phyloP scores from a whole-genome alignment of 2,113 vertebrate genomes.

The Sarotherodon lohbergeri region DNA sequence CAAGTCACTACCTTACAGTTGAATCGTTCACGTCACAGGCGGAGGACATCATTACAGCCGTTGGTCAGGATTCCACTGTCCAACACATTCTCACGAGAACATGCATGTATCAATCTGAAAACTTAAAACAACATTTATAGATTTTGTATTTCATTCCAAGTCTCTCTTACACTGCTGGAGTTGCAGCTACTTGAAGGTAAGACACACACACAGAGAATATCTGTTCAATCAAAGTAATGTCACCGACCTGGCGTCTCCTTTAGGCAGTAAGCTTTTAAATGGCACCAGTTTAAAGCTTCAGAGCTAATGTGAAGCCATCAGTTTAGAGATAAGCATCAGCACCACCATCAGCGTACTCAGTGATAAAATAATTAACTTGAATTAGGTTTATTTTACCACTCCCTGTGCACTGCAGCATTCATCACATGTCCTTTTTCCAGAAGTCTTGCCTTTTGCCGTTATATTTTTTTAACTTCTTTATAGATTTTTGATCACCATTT shows the following conservation, averaged over 20 bases:
- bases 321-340: neutral
- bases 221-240: neutral
- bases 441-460: neutral
- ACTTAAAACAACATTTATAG: neutral
- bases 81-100: neutral
- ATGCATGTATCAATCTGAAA: neutral
- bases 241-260: neutral
- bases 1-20: accelerated
- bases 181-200: neutral
- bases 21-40: neutral
- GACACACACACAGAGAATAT: neutral
- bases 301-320: neutral
- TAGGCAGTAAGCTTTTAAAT: neutral
- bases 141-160: neutral
- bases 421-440: neutral
- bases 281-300: neutral
- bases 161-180: neutral
- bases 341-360: neutral
- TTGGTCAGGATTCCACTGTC: neutral
- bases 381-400: neutral
- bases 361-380: neutral
- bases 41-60: neutral
- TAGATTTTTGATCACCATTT: neutral
- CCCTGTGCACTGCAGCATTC: neutral
- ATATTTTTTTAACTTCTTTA: neutral